phyloP scores from a whole-genome alignment of 1,140 invertebrate genomes.

The Cecropterus lyciades region DNA sequence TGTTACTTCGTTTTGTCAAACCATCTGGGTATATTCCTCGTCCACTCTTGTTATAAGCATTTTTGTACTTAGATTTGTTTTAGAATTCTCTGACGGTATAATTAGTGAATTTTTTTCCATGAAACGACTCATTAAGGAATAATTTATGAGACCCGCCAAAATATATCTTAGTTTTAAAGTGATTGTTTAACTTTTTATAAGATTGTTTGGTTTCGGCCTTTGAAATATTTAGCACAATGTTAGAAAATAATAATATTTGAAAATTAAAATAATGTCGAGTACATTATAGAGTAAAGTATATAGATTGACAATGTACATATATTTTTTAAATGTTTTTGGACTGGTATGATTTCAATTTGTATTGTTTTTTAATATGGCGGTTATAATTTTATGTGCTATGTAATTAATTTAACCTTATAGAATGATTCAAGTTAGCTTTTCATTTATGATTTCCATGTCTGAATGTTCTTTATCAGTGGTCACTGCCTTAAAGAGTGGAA shows the following conservation, averaged over 20 bases:
- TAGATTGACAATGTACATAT: not conserved
- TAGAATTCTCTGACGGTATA: not conserved
- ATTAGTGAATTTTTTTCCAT: not conserved
- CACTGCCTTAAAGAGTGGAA: not conserved
- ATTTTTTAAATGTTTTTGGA: not conserved
- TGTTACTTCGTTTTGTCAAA: not conserved
- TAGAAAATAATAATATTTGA: too few species aligned
- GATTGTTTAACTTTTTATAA: not conserved
- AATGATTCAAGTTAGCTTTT: not conserved
- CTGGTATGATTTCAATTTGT: not conserved
- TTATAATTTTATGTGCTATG: not conserved
- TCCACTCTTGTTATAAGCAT: conserved; percentile 14
- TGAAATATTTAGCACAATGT: too few species aligned
- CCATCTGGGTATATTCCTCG: conserved; percentile 24
- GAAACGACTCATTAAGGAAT: not conserved
- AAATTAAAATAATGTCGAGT: too few species aligned
- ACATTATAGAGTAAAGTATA: too few species aligned
- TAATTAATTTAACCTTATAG: not conserved
- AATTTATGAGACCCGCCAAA: conserved; percentile 1
- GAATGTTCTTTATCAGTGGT: not conserved
- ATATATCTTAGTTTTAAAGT: not conserved
- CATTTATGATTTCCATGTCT: not conserved
- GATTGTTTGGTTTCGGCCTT: conserved; percentile 14
- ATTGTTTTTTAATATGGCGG: not conserved
- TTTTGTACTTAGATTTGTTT: conserved; percentile 17